phyloP scores from a whole-genome alignment of 2,888 invertebrate genomes.

The Xestia rhomboidea region DNA sequence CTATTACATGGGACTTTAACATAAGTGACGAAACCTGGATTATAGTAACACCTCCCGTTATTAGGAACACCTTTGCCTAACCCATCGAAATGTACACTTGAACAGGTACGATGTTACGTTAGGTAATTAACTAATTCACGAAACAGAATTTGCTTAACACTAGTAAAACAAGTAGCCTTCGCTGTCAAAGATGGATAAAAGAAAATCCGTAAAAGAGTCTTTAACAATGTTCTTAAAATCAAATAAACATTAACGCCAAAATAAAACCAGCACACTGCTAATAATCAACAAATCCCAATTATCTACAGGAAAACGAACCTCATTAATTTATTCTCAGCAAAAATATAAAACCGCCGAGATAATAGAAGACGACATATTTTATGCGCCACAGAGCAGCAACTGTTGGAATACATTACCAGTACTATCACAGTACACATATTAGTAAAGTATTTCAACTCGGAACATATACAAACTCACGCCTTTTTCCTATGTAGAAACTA shows the following conservation, averaged over 20 bases:
- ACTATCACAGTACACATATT: conserved; percentile 35
- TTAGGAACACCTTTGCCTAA: neutral
- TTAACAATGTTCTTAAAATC: conserved; percentile 14
- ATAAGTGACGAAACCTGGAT: too few relatives aligned
- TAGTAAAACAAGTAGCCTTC: neutral
- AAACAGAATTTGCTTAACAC: neutral
- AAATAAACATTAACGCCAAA: conserved; percentile 14
- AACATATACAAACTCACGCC: too few relatives aligned
- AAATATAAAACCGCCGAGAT: conserved; percentile 57
- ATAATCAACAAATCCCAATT: conserved; percentile 51
- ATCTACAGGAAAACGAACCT: conserved; percentile 52
- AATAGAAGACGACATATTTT: conserved; percentile 61
- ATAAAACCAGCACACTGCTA: conserved; percentile 16
- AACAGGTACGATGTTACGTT: neutral
- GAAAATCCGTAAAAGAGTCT: neutral
- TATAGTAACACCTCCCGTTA: too few relatives aligned
- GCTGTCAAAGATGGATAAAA: neutral
- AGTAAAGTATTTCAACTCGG: too few relatives aligned
- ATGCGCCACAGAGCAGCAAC: conserved; percentile 53
- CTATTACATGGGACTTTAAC: too few relatives aligned
- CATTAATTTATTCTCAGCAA: conserved; percentile 49
- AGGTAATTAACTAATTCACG: neutral
- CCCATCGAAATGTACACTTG: too few relatives aligned
- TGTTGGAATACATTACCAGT: conserved; percentile 63
- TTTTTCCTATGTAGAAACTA: too few relatives aligned